phyloP scores from a whole-genome alignment of 1,140 invertebrate genomes.

The Brachionus sp. region DNA sequence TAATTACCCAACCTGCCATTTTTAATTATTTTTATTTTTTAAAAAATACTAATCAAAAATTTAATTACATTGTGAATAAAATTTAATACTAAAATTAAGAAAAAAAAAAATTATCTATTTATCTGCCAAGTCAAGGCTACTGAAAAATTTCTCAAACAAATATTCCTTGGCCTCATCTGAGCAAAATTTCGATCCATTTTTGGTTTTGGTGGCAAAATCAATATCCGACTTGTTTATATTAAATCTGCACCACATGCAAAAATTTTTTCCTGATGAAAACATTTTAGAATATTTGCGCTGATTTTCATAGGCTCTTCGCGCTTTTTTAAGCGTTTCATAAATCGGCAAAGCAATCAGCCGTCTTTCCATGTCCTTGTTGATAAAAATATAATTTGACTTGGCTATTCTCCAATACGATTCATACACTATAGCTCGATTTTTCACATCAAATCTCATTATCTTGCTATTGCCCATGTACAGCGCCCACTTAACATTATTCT shows the following conservation, averaged over 20 bases:
- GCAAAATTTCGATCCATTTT: neutral
- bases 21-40: neutral
- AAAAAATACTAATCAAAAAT: neutral
- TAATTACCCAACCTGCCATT: no score
- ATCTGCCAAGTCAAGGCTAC: neutral
- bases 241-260: conserved; percentile 30
- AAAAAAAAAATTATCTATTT: neutral
- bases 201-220: neutral
- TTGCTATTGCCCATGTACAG: conserved; percentile 37
- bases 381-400: conserved; percentile 22
- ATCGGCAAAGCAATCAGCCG: conserved; percentile 27
- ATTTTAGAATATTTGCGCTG: neutral
- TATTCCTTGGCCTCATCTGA: neutral
- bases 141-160: neutral
- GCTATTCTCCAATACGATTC: conserved; percentile 45
- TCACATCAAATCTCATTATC: conserved; percentile 32
- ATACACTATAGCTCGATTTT: neutral
- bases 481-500: neutral
- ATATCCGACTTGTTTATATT: conserved; percentile 42
- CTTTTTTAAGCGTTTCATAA: conserved; percentile 39
- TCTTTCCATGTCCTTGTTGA: conserved; percentile 18
- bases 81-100: neutral
- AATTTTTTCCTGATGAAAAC: conserved; percentile 42
- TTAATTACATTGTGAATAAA: neutral
- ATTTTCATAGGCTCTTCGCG: conserved; percentile 24